phyloP scores from a whole-genome alignment of 2,113 vertebrate species.

The Sturnira hondurensis region DNA sequence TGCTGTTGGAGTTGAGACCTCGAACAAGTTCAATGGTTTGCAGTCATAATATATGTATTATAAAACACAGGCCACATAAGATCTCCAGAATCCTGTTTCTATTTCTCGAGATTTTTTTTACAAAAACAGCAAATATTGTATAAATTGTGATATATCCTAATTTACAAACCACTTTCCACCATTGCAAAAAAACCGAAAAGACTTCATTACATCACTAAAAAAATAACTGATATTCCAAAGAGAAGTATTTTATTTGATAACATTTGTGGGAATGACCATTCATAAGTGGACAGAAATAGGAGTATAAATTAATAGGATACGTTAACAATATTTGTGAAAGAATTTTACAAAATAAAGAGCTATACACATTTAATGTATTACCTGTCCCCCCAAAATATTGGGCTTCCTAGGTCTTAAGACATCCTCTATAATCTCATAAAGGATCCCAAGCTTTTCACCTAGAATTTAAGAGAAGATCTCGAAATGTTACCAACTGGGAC shows the following conservation, averaged over 20 bases:
- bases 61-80: not conserved
- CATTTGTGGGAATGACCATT: not conserved
- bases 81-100: not conserved
- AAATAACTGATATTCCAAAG: not conserved
- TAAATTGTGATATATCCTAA: constrained; percentile 8
- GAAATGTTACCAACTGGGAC: not conserved
- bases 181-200: not conserved
- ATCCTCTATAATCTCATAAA: not conserved
- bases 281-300: not conserved
- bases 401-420: not conserved
- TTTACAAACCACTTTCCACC: constrained; percentile 13
- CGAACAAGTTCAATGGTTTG: not conserved
- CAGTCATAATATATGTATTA: not conserved
- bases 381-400: not conserved
- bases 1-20: not conserved
- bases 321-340: not conserved
- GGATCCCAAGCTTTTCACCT: not conserved
- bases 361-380: not conserved
- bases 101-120: not conserved
- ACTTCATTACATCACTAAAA: not conserved
- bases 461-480: not conserved
- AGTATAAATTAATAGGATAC: not conserved
- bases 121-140: not conserved
- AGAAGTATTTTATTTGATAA: constrained; percentile 5
- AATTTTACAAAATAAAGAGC: constrained; percentile 30